Base-by-base conservation (phyloP, 2,797 vertebrate species). In the Necrosyrtes monachus region DNA sequence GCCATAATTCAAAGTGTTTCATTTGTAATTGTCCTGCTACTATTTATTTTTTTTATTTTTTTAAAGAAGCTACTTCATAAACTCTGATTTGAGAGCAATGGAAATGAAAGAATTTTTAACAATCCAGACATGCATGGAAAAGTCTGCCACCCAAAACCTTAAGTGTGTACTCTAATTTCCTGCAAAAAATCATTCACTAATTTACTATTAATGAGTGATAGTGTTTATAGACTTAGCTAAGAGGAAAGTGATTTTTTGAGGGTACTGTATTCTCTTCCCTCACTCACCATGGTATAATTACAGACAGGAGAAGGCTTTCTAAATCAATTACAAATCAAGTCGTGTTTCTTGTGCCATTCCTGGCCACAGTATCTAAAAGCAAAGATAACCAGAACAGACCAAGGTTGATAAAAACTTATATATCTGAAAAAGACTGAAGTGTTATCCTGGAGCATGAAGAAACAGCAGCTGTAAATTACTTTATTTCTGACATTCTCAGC, bases 171-270 rank as follows among this genome's bases (percentile, higher is more conserved):
- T 81, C 13, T 86, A 92, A 90, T 86, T 95, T 94, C 77, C 84
- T 70, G 54, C 50, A 89, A 88, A 94, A 84, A 72, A 54, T 48
- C n/a, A 64, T 50, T 67, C 80, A 43, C 62, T 86, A 81, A 92
- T 96, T 90, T 84, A 75, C 85, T 80, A 33, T 80, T 96, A 93
- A 93, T 37, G 80, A 86, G 27, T 54, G 53, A 63, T 6, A 13
- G 37, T 35, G 57, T 92, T 95, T 87, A 43, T 79, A 89, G 80
- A 76, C 39, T 93, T 79, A 67, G 72, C 92, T 57, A 65, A 72
- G 74, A 91, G 70, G 54, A 91, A 92, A 89, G 73, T 10, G 43
- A 91, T 88, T 86, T 82, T 93, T 90, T 33, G 65, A 89, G 39
- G 54, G 31, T 50, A 8, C 31, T 59, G 2, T 25, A 9, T 12